A percentile compares a stretch with the other conserved stretches of the same genome.
Conservation (phyloP, 2,888 invertebrate genomes). For the Cenopis cana region DNA sequence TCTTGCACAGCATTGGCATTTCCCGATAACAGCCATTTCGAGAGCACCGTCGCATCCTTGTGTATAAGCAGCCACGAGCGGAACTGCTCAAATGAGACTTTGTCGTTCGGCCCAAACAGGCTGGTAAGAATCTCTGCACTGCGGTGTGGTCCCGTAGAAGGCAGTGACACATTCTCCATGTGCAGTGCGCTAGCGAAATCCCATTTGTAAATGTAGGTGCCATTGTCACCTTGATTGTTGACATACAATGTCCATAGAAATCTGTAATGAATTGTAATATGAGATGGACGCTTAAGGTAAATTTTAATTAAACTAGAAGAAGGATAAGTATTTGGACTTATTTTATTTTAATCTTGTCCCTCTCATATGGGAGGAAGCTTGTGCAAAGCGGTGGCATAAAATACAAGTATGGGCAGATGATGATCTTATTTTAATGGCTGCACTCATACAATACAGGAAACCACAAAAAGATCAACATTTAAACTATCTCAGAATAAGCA, state of each 20-base stretch:
- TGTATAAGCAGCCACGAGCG: slow-evolving; percentile 91
- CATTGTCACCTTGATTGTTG: slow-evolving; percentile 89
- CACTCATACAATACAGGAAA: too few species aligned
- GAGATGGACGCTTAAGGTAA: not conserved
- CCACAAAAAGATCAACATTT: not conserved
- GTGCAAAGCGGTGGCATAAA: too few species aligned
- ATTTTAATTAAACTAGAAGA: too few species aligned
- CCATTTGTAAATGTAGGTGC: slow-evolving; percentile 88
- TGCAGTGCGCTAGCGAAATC: slow-evolving; percentile 89
- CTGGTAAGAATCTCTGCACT: slow-evolving; percentile 72
- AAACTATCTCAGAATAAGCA: not conserved
- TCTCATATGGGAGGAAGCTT: too few species aligned
- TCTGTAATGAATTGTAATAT: slow-evolving; percentile 66
- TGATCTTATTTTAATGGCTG: too few species aligned
- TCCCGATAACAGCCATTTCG: slow-evolving; percentile 92
- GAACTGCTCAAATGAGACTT: slow-evolving; percentile 90
- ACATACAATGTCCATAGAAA: slow-evolving; percentile 95
- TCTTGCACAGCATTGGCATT: slow-evolving; percentile 91
- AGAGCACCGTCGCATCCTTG: slow-evolving; percentile 91
- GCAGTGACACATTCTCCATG: slow-evolving; percentile 81
- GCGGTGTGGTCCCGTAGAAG: slow-evolving; percentile 64
- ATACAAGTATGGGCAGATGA: too few species aligned
- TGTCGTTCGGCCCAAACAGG: slow-evolving; percentile 74
- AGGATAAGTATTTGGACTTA: too few species aligned
- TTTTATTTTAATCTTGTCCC: too few species aligned